Base-by-base conservation (phyloP, 2,797 vertebrate species). In the Enteromius argenteus region DNA sequence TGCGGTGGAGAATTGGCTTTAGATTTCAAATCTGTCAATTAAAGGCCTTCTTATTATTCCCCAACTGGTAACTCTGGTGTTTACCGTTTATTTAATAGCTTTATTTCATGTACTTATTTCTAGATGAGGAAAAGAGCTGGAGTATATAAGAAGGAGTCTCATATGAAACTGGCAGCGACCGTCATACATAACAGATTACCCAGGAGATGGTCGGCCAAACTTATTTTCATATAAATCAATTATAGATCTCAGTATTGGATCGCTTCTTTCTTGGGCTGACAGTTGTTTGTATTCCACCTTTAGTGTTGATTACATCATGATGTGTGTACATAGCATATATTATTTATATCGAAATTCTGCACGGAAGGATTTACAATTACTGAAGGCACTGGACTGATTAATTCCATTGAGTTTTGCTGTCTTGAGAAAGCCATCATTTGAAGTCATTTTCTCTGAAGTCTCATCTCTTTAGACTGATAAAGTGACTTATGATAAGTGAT, bases 11-110 rank as follows among this genome's bases (percentile, higher is more conserved):
- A 88, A 91, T 88, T 89, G 91, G 90, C 91, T 91, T 89, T 88
- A 88, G 93, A 92, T 95, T 95, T 92, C 90, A 91, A 95, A 95
- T 95, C 90, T 83, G 90, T 93, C 92, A 94, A 93, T 94, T 94
- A 96, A 93, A 90, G 89, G 80, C 84, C 86, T 80, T 76, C 44
- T 91, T 66, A 64, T 89, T 92, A 89, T 94, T 93, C 90, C 90
- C 82, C 84, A 90, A 86, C 90, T 88, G 60, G 86, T 89, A 64
- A 17, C 58, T 74, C 14, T 8, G 44, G 23, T 68, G 64, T 77
- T 78, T 84, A 69, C 39, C 3, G 0, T 71, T 79, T 71, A 71
- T 84, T 68, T 42, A 58, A 68, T 56, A 39, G 74, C 64, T 78
- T 77, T 84, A 76, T 53, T 39, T 76, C 32, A 58, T 79, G 51